Percentiles rank a stretch among this genome's conserved stretches.
Evolutionary conservation across 2,113 vertebrate species (phyloP).

Genomic region (Chionis minor): DNA sequence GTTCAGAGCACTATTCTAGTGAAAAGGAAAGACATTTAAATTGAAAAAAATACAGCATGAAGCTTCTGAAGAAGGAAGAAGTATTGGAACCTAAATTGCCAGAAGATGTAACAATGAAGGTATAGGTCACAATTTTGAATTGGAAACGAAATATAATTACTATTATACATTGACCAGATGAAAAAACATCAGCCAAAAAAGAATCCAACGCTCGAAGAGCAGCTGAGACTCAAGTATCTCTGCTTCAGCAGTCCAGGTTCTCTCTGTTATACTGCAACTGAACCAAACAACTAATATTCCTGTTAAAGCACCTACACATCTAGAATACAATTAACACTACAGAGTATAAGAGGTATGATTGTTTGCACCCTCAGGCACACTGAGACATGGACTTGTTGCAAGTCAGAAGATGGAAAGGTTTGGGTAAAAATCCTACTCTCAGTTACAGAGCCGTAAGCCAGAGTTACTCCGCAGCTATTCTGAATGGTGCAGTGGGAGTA

Average conservation of each 20-base stretch:
- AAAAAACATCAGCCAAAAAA: background rate
- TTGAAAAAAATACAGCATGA: background rate
- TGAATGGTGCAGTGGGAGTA: conserved; percentile 41
- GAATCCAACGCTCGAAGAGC: background rate
- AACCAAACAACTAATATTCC: background rate
- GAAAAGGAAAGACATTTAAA: background rate
- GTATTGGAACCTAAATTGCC: background rate
- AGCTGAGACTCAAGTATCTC: background rate
- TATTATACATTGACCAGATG: background rate
- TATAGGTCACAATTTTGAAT: background rate
- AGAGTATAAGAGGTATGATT: background rate
- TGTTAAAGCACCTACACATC: background rate
- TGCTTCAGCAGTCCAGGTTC: background rate
- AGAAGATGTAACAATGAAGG: background rate
- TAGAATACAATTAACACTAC: background rate
- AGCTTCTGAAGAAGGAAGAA: background rate
- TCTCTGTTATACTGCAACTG: background rate
- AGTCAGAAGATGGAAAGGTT: background rate
- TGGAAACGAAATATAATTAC: background rate
- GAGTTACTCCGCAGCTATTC: background rate
- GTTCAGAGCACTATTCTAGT: background rate
- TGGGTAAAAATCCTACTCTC: background rate
- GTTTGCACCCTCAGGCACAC: background rate
- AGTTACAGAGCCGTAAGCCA: background rate
- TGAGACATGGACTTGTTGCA: background rate